Evolutionary conservation across 92 coral and sea anemone species (phyloP), one percentile per base, ranked within the genome.

Genomic region (Epizoanthus fatuus): DNA sequence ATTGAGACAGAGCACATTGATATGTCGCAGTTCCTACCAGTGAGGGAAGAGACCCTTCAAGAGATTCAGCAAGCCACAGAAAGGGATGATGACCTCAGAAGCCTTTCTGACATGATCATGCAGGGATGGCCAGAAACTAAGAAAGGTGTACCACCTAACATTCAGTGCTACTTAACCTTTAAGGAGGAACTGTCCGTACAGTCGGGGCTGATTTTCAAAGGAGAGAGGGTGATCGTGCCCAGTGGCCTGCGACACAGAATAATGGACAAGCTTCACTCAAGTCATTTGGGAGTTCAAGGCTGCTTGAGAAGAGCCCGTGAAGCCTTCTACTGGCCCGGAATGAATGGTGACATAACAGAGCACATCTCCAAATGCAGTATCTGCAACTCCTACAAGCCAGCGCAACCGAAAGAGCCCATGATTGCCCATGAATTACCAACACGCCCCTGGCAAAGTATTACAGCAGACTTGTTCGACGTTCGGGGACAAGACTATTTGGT

Each of bases 171-270:
- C 49, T 80, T 64, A 39, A 44, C 84, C 56, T 80, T 80, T 45
- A 25, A 72, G 10, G 84, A 80, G 65, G 74, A 80, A 63, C 71
- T 80, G 49, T 15, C 81, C 77, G 37, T 80, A 19, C 86, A 87
- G 65, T 71, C 71, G 35, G 86, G 86, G 13, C 54, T 87, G 11
- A 70, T 80, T 35, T 72, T 79, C 55, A 74, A 83, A 76, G 84
- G 88, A 6, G 81, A 87, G 44, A 56, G 87, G 20, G 86, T 81
- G 70, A 73, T 87, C 3, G 76, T 87, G 8, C 91, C 91, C 7
- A 37, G 42, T 7, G 77, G 86, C 54, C 57, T 70, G 19, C 54
- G 83, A 62, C 58, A 45, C 57, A 76, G 66, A 3, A 72, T 87
- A 67, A 58, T 77, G 32, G 32, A 29, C 1, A 29, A 29, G 32